phyloP scores from a whole-genome alignment of 2,113 vertebrate genomes.

The Archilochus colubris region DNA sequence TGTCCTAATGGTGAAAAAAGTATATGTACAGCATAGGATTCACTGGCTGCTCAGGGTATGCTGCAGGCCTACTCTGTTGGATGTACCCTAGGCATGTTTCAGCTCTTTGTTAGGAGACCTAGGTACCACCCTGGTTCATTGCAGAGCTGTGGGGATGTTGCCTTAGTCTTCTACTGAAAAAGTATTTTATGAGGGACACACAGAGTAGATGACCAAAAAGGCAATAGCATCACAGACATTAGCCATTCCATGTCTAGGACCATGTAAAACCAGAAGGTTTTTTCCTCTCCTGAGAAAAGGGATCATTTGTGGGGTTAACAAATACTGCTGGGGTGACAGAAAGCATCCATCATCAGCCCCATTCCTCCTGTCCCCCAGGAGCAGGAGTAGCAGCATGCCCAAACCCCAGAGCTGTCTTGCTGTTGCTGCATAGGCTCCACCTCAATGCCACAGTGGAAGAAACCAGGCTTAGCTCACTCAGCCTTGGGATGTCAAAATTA shows the following conservation, averaged over 20 bases:
- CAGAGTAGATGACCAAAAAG: not conserved
- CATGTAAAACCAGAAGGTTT: not conserved
- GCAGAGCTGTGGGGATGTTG: not conserved
- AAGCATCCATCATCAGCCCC: not conserved
- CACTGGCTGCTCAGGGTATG: not conserved
- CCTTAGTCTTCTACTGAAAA: not conserved
- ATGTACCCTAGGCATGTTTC: not conserved
- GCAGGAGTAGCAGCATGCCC: not conserved
- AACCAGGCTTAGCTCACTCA: not conserved
- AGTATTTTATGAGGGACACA: not conserved
- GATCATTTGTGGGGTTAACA: not conserved
- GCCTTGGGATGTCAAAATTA: constrained; percentile 27
- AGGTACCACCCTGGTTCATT: not conserved
- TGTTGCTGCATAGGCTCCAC: not conserved
- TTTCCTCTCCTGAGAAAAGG: not conserved
- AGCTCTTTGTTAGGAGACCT: not conserved
- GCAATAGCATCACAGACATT: not conserved
- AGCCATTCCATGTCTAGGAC: not conserved
- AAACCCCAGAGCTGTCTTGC: not conserved
- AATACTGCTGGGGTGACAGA: not conserved
- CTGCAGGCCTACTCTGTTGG: not conserved
- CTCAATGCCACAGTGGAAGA: not conserved
- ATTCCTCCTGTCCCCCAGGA: not conserved
- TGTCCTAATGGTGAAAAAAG: not conserved
- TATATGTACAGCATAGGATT: not conserved